Evolutionary conservation across 2,113 vertebrate genomes (phyloP).

Genomic region (Mionectes macconnelli): DNA sequence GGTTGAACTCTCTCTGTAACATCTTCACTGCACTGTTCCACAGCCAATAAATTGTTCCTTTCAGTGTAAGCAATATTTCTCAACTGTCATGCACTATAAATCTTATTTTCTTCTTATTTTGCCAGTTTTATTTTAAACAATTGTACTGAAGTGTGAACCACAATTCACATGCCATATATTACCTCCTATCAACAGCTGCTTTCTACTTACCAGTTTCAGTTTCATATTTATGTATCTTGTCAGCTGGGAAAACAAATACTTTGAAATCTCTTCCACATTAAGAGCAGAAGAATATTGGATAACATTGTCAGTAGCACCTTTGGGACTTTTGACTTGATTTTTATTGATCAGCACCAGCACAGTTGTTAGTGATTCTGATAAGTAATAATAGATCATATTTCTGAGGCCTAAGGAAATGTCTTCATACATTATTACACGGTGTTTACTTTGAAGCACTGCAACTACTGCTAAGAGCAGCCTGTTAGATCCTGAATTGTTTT

Average conservation of each 20-base stretch:
- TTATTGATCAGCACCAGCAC: not conserved
- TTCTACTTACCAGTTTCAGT: not conserved
- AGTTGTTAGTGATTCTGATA: conserved; percentile 9
- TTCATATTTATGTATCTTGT: conserved; percentile 23
- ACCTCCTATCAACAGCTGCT: not conserved
- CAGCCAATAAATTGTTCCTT: conserved; percentile 8
- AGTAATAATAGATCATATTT: not conserved
- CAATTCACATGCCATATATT: conserved; percentile 1
- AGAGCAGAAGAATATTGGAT: not conserved
- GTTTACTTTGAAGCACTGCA: not conserved
- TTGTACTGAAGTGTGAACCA: not conserved
- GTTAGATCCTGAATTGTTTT: not conserved
- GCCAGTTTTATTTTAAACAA: conserved; percentile 32
- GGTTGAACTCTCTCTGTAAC: not conserved
- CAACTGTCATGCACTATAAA: not conserved
- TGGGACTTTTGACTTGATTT: not conserved
- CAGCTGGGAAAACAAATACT: conserved; percentile 3
- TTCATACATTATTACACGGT: not conserved
- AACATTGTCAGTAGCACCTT: not conserved
- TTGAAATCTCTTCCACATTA: not conserved
- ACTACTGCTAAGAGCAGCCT: not conserved
- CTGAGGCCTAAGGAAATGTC: not conserved
- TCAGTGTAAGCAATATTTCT: not conserved
- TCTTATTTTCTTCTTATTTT: conserved; percentile 19
- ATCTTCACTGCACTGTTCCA: not conserved